phyloP scores from a whole-genome alignment of 2,797 vertebrate species.

The Etheostoma perlongum region DNA sequence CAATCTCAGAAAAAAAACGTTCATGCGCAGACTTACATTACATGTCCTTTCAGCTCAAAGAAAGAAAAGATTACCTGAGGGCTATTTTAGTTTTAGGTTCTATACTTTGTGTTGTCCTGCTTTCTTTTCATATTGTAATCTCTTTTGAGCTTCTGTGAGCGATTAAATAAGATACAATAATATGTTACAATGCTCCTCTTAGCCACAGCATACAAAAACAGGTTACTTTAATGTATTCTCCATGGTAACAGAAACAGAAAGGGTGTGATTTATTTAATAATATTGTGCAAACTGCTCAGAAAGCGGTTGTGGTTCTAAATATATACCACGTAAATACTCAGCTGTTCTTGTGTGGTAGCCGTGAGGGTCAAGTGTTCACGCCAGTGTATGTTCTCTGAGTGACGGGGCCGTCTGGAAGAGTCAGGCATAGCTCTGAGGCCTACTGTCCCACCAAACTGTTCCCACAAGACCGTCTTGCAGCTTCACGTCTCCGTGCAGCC shows the following conservation, averaged over 20 bases:
- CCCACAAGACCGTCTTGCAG: constrained; percentile 39
- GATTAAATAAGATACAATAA: neutral
- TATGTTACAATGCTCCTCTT: neutral
- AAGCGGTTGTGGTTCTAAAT: constrained; percentile 70
- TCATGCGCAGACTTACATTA: neutral
- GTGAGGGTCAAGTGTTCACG: constrained; percentile 66
- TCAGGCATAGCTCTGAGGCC: constrained; percentile 58
- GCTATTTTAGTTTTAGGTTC: neutral
- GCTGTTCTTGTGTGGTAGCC: constrained; percentile 81
- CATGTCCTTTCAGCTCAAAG: neutral
- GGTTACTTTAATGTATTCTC: neutral
- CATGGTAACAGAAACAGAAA: neutral
- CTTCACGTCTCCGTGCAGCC: constrained; percentile 11
- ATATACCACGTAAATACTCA: constrained; percentile 86
- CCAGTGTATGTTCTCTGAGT: constrained; percentile 74
- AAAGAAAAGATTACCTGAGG: neutral
- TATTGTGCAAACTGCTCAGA: constrained; percentile 40
- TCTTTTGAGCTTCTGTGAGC: neutral
- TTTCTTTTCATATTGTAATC: neutral
- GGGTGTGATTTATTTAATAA: constrained; percentile 13
- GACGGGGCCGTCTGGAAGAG: constrained; percentile 82
- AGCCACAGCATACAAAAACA: neutral
- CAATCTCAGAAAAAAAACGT: constrained; percentile 6
- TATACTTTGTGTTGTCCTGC: neutral
- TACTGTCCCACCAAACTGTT: constrained; percentile 23